Evolutionary conservation across 35 echinoderm and acorn worm genomes (phyloP).

Genomic region (Diadema setosum): DNA sequence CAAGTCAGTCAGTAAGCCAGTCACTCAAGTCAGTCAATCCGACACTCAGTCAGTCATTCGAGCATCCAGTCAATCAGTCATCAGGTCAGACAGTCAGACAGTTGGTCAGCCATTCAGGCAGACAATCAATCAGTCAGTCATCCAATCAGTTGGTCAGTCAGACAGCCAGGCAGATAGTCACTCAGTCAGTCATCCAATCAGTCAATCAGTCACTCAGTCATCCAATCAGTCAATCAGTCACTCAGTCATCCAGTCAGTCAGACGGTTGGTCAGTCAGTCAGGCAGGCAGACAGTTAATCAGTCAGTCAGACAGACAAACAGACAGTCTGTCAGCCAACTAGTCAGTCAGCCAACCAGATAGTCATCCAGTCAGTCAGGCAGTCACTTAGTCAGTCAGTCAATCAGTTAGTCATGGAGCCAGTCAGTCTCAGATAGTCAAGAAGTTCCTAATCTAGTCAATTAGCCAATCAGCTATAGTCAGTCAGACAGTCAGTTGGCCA

Average conservation of each 20-base stretch:
- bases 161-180: not conserved
- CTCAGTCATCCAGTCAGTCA: not conserved
- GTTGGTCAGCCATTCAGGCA: not conserved
- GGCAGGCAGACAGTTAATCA: not conserved
- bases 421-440: not conserved
- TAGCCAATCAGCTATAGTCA: not conserved
- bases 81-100: not conserved
- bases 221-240: not conserved
- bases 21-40: not conserved
- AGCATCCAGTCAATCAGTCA: not conserved
- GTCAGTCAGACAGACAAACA: not conserved
- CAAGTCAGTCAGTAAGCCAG: not conserved
- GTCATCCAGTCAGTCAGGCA: not conserved
- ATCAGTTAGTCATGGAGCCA: not conserved
- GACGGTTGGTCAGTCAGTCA: not conserved
- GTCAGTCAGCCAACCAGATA: not conserved
- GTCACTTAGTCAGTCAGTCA: not conserved
- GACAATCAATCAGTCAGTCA: not conserved
- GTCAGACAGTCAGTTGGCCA: not conserved
- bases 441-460: not conserved
- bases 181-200: not conserved
- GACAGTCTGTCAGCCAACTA: not conserved
- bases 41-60: not conserved
- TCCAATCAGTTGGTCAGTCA: not conserved
- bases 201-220: not conserved